These are phyloP conservation scores for Excalfactoria chinensis DNA, from an alignment of 2,113 vertebrate species.

Conservation along the genomic window DNA sequence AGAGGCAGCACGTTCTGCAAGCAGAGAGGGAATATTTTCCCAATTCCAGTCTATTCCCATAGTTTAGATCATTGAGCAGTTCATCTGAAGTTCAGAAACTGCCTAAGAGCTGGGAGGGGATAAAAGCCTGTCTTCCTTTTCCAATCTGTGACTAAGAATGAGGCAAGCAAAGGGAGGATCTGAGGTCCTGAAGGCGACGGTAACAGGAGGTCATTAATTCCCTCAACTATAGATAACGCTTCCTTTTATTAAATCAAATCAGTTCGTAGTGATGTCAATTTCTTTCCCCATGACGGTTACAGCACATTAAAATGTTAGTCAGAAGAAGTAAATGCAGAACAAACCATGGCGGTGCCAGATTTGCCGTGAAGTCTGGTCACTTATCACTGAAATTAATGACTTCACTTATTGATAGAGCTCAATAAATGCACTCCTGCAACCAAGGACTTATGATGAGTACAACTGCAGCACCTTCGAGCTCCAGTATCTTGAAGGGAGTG, in stretches of 20 bases:
- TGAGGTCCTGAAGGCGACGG: slow-evolving; percentile 56
- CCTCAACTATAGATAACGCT: slow-evolving; percentile 12
- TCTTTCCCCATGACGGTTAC: neutral
- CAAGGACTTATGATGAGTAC: neutral
- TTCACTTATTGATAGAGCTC: neutral
- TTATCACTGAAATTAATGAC: neutral
- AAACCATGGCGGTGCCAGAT: neutral
- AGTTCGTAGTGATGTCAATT: neutral
- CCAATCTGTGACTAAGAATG: slow-evolving; percentile 69
- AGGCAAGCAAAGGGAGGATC: slow-evolving; percentile 64
- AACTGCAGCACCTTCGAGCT: neutral
- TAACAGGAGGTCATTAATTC: slow-evolving; percentile 68
- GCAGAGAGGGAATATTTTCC: neutral
- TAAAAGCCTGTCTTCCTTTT: slow-evolving; percentile 51
- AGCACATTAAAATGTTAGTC: neutral
- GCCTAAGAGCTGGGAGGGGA: neutral
- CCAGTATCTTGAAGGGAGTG: neutral
- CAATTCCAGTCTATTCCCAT: neutral
- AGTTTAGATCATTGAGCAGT: slow-evolving; percentile 27
- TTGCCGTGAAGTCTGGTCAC: neutral
- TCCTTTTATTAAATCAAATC: slow-evolving; percentile 52
- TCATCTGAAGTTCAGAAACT: slow-evolving; percentile 51
- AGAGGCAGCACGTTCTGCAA: neutral
- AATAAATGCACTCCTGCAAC: neutral
- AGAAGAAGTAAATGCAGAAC: neutral